Percentiles rank a stretch among this genome's conserved stretches.
Evolutionary conservation across 1,140 invertebrate genomes (phyloP).

Genomic region (Drosophila mayri): DNA sequence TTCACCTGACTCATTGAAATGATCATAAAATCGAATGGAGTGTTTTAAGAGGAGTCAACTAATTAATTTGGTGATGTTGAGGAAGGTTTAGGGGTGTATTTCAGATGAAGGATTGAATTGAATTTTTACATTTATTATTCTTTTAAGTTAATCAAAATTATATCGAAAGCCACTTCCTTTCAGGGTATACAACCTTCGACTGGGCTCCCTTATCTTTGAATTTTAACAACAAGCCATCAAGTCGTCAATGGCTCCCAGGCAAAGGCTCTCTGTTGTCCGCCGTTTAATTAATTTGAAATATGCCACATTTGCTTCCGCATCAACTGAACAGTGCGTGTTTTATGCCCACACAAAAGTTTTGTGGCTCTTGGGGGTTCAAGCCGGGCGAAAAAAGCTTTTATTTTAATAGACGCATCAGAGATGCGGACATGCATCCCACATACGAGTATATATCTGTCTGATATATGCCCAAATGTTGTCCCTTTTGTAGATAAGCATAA

Average conservation of each 20-base stretch:
- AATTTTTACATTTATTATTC: background rate
- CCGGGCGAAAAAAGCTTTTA: conserved; percentile 55
- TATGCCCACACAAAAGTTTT: conserved; percentile 47
- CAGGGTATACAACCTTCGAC: background rate
- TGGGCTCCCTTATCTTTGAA: background rate
- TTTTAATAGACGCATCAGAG: conserved; percentile 50
- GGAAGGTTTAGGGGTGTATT: background rate
- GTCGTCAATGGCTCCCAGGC: conserved; percentile 27
- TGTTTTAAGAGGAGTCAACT: conserved; percentile 41
- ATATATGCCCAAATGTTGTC: conserved; percentile 23
- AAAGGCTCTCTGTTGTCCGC: conserved; percentile 13
- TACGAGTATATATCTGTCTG: background rate
- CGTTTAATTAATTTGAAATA: conserved; percentile 51
- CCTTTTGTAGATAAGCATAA: conserved; percentile 27
- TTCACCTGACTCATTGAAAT: background rate
- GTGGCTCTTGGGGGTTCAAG: conserved; percentile 32
- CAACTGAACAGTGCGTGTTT: conserved; percentile 30
- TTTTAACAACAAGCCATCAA: conserved; percentile 15
- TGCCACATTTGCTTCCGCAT: conserved; percentile 39
- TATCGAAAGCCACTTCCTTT: background rate
- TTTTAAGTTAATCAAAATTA: background rate
- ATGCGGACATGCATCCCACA: conserved; percentile 19
- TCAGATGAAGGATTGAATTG: too few species aligned
- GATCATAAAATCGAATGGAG: conserved; percentile 7
- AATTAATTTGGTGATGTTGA: conserved; percentile 6